Percentiles rank a stretch among this genome's conserved stretches.
These are phyloP conservation scores for Danionella dracula DNA, from an alignment of 2,797 vertebrate genomes.

Conservation along the genomic window DNA sequence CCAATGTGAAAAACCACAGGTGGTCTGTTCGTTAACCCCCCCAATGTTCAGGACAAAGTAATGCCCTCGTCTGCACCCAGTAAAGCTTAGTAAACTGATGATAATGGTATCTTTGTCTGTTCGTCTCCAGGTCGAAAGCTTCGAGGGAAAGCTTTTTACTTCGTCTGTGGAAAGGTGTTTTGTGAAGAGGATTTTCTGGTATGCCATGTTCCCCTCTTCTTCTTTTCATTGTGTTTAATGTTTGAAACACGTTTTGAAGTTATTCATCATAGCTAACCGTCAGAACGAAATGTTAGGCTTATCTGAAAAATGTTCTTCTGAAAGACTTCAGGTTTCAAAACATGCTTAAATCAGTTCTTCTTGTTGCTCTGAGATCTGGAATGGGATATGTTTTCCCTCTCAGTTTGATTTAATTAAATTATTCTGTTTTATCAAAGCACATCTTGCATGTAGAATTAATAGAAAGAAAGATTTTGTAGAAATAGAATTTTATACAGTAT, in stretches of 20 bases:
- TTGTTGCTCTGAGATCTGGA: background rate
- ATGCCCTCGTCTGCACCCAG: too few relatives aligned
- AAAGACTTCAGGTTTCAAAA: background rate
- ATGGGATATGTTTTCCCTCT: background rate
- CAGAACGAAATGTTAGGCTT: background rate
- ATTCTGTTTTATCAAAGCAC: too few relatives aligned
- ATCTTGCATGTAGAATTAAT: too few relatives aligned
- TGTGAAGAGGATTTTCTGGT: slow-evolving; percentile 98
- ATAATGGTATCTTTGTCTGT: slow-evolving; percentile 24
- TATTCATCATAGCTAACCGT: background rate
- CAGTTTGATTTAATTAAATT: background rate
- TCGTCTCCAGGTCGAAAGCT: slow-evolving; percentile 79
- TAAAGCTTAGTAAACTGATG: slow-evolving; percentile 49
- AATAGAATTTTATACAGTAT: too few relatives aligned
- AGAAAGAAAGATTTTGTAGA: too few relatives aligned
- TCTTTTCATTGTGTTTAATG: background rate
- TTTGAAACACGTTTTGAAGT: background rate
- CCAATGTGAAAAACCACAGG: too few relatives aligned
- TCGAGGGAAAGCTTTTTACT: slow-evolving; percentile 97
- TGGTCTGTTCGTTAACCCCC: too few relatives aligned
- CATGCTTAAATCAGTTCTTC: background rate
- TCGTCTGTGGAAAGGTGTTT: slow-evolving; percentile 92
- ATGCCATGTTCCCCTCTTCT: slow-evolving; percentile 50
- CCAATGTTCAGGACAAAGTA: too few relatives aligned
- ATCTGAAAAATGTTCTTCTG: background rate